A percentile compares a stretch with the other conserved stretches of the same genome.
phyloP scores from a whole-genome alignment of 2,888 invertebrate genomes.

The Eristalis pertinax region DNA sequence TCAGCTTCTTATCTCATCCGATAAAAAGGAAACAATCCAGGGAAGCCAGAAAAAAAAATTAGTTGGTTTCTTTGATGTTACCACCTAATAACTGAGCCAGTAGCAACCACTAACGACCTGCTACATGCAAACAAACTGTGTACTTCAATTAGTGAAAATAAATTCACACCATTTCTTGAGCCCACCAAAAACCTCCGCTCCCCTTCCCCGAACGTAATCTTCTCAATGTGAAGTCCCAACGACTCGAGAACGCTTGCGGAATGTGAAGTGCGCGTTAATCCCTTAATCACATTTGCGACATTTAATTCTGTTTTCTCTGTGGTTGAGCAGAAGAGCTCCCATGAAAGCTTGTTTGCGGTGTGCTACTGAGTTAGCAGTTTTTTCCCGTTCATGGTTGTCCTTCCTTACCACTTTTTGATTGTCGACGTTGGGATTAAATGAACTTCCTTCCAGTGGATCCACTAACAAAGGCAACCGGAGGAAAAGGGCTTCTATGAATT shows the following conservation, averaged over 20 bases:
- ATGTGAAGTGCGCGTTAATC: slow-evolving; percentile 76
- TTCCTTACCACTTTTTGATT: slow-evolving; percentile 19
- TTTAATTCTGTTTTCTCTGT: slow-evolving; percentile 73
- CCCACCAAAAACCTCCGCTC: neutral
- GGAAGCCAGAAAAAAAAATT: neutral
- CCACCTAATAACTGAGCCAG: slow-evolving; percentile 46
- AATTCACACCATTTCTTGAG: slow-evolving; percentile 35
- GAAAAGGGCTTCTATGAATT: slow-evolving; percentile 25
- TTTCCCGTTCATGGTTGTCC: neutral
- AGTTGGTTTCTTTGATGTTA: slow-evolving; percentile 32
- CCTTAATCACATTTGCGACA: slow-evolving; percentile 76
- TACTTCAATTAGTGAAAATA: slow-evolving; percentile 54
- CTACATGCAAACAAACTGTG: slow-evolving; percentile 36
- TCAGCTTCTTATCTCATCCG: neutral
- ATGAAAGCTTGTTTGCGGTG: slow-evolving; percentile 43
- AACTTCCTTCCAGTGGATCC: slow-evolving; percentile 14
- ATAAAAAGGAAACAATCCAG: neutral
- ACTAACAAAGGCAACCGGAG: neutral
- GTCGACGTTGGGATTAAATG: slow-evolving; percentile 41
- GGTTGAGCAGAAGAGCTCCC: slow-evolving; percentile 34
- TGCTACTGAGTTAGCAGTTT: slow-evolving; percentile 45
- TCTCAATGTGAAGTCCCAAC: slow-evolving; percentile 42
- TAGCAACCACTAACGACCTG: slow-evolving; percentile 38
- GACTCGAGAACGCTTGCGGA: slow-evolving; percentile 41
- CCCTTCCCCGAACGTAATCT: neutral